phyloP scores from a whole-genome alignment of 2,888 invertebrate genomes.

The Torymus texanus region DNA sequence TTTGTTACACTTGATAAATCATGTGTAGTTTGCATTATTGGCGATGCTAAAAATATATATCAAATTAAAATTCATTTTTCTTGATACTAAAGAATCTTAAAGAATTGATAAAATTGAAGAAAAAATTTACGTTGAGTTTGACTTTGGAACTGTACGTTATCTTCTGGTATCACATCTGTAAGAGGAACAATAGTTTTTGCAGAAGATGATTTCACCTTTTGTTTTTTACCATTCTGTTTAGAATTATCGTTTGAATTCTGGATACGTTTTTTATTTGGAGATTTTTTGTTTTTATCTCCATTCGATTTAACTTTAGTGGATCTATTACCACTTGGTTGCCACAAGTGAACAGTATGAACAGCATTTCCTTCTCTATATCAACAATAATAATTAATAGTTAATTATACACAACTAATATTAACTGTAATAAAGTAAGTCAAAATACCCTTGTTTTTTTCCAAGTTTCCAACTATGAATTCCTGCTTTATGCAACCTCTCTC shows the following conservation, averaged over 20 bases:
- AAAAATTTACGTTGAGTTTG: conserved; percentile 62
- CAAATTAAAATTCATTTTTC: not conserved
- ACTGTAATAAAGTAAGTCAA: not conserved
- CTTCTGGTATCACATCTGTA: conserved; percentile 63
- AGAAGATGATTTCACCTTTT: conserved; percentile 57
- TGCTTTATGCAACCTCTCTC: conserved; percentile 72
- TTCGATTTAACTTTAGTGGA: conserved; percentile 69
- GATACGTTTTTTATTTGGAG: conserved; percentile 61
- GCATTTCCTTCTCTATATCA: conserved; percentile 69
- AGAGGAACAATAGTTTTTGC: conserved; percentile 61
- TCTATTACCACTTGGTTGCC: conserved; percentile 73
- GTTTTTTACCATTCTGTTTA: conserved; percentile 59
- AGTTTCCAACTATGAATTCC: conserved; percentile 74
- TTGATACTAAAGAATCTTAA: not conserved
- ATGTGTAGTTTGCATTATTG: conserved; percentile 67
- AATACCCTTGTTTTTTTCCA: conserved; percentile 72
- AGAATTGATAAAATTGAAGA: conserved; percentile 1
- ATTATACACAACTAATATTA: not conserved
- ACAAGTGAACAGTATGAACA: conserved; percentile 72
- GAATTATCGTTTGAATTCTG: conserved; percentile 38
- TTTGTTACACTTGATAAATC: conserved; percentile 59
- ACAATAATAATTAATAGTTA: not conserved
- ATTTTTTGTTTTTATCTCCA: conserved; percentile 66
- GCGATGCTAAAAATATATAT: conserved; percentile 62
- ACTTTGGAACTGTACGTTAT: conserved; percentile 66